These are phyloP conservation scores for Psammodynastes pulverulentus DNA, from an alignment of 2,113 vertebrate species.

Conservation along the genomic window DNA sequence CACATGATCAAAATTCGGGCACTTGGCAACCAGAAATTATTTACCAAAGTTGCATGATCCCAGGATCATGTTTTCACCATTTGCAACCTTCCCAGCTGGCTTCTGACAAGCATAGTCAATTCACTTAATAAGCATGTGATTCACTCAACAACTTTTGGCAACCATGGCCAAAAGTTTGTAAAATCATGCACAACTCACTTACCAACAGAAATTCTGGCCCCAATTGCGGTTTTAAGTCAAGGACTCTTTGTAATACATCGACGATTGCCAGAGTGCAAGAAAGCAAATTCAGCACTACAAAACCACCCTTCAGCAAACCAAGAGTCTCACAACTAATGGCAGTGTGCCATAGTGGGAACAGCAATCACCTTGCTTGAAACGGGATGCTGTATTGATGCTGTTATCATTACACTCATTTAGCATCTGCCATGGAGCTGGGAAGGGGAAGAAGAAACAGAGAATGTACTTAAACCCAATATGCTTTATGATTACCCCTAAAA, in stretches of 20 bases:
- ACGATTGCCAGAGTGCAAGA: not conserved
- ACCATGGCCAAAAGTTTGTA: not conserved
- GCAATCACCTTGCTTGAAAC: not conserved
- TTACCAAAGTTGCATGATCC: not conserved
- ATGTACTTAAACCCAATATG: not conserved
- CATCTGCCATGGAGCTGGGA: not conserved
- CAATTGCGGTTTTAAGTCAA: not conserved
- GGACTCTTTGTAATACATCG: not conserved
- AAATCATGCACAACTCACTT: not conserved
- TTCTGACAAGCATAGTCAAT: not conserved
- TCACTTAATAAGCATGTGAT: not conserved
- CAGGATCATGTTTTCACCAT: not conserved
- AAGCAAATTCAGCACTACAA: not conserved
- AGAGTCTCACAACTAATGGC: not conserved
- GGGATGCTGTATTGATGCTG: too few species aligned
- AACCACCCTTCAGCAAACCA: not conserved
- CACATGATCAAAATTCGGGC: too few species aligned
- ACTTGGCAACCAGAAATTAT: not conserved
- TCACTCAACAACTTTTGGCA: not conserved
- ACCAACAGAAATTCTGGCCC: not conserved
- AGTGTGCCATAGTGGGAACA: not conserved
- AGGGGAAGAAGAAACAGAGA: not conserved
- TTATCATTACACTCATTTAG: not conserved
- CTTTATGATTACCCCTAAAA: too few species aligned
- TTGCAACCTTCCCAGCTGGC: not conserved